Evolutionary conservation across 2,797 vertebrate genomes (phyloP), one percentile per base, ranked within the genome.

Genomic region (Sparus aurata): DNA sequence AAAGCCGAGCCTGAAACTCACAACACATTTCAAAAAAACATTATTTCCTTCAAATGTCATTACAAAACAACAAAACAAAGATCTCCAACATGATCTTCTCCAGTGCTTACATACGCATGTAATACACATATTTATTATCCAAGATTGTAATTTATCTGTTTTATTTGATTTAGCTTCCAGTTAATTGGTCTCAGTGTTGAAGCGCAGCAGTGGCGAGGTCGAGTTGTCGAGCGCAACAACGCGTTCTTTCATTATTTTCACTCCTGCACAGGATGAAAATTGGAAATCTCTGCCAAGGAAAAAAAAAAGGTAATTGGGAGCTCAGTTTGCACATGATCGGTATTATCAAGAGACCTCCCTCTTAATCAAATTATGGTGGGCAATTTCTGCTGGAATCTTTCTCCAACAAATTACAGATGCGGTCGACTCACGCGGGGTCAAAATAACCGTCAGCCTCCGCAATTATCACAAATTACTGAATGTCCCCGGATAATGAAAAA

Each of bases 391-490:
- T 62, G 78, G 57, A 69, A 53, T 52, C 73, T 71, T 20, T 41
- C 38, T 58, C 73, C 5, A 20, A 68, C 67, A 63, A 73, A 69
- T 43, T 41, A 41, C 81, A 80, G 75, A 83, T 49, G 1, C 10
- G 3, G 23, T 27, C 0, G 47, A 67, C 66, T 75, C 59, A 1
- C 53, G 52, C 9, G 22, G 47, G 55, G 27, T 83, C 38, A 55
- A 53, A 81, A 61, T 66, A 41, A 41, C 73, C 20, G 27, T 59
- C 55, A 27, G 23, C 27, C 23, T 30, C 46, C 41, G 46, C 68
- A 79, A 79, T 91, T 87, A 85, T 20, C 25, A 30, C 69, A 57
- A 86, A 83, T 79, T 52, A 60, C 66, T 12, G 15, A 6, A 41
- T 1, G 17, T 88, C 82, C 50, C 83, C 12, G 1, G 81, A 54